Evolutionary conservation across 2,113 vertebrate species (phyloP).

Genomic region (Peromyscus maniculatus): DNA sequence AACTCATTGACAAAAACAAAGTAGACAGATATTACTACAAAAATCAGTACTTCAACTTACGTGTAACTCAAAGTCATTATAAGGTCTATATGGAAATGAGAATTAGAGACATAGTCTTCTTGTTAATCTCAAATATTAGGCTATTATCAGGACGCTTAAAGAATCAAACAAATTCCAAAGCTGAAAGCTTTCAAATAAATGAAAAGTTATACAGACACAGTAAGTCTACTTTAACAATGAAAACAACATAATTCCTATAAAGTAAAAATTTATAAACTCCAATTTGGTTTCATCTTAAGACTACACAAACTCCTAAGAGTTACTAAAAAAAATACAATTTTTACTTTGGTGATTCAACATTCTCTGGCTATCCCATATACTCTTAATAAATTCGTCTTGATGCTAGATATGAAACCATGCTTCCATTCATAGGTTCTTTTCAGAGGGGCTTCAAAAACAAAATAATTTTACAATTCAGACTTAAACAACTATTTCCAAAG

Average conservation of each 20-base stretch:
- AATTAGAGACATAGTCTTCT: constrained; percentile 41
- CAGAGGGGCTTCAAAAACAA: constrained; percentile 28
- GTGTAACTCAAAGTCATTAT: constrained; percentile 11
- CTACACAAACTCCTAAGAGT: constrained; percentile 5
- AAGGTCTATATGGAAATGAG: constrained; percentile 27
- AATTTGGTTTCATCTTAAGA: constrained; percentile 45
- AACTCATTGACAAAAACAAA: constrained; percentile 22
- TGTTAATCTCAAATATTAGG: constrained; percentile 16
- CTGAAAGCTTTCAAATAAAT: constrained; percentile 51
- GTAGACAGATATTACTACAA: neutral
- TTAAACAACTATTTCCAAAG: constrained; percentile 20
- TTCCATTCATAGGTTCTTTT: constrained; percentile 30
- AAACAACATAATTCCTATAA: constrained; percentile 37
- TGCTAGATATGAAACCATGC: neutral
- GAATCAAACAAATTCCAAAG: constrained; percentile 41
- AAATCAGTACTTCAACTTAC: constrained; percentile 44
- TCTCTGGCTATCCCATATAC: constrained; percentile 17
- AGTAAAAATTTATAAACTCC: constrained; percentile 37
- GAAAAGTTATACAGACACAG: neutral
- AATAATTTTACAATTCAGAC: constrained; percentile 29
- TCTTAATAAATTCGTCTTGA: constrained; percentile 27
- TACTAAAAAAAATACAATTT: neutral
- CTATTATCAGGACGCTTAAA: constrained; percentile 17
- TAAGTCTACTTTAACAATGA: constrained; percentile 25
- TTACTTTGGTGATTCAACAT: constrained; percentile 15